phyloP scores from a whole-genome alignment of 2,888 invertebrate species.

The Polylopha cassiicola region DNA sequence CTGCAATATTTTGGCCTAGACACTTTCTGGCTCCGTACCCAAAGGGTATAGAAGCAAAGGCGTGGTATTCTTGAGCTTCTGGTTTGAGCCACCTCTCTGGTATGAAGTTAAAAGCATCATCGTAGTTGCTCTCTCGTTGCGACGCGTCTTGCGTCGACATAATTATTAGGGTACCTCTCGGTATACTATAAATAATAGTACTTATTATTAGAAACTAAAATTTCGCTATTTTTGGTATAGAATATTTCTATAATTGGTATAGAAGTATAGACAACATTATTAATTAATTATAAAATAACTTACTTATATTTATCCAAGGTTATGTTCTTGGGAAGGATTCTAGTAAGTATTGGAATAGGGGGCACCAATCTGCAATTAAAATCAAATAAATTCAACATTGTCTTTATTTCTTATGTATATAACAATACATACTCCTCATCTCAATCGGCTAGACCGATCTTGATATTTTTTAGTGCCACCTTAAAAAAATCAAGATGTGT shows the following conservation, averaged over 20 bases:
- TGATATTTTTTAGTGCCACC: too few relatives aligned
- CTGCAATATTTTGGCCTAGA: slow-evolving; percentile 79
- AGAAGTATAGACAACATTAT: too few relatives aligned
- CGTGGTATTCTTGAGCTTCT: slow-evolving; percentile 59
- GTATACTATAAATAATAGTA: slow-evolving; percentile 54
- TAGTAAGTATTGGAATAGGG: slow-evolving; percentile 79
- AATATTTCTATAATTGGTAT: too few relatives aligned
- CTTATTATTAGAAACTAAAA: too few relatives aligned
- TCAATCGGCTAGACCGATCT: too few relatives aligned
- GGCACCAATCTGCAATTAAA: slow-evolving; percentile 72
- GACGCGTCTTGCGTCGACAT: slow-evolving; percentile 81
- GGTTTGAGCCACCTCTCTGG: slow-evolving; percentile 80
- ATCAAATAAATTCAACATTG: slow-evolving; percentile 1
- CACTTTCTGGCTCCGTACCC: slow-evolving; percentile 80
- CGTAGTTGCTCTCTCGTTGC: slow-evolving; percentile 80
- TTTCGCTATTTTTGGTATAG: too few relatives aligned
- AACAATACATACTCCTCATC: too few relatives aligned
- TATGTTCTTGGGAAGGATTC: slow-evolving; percentile 78
- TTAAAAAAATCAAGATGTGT: too few relatives aligned
- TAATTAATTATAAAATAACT: slow-evolving; percentile 28
- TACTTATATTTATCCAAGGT: slow-evolving; percentile 78
- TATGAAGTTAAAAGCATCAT: slow-evolving; percentile 77
- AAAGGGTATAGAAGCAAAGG: slow-evolving; percentile 80
- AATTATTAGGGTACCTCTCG: slow-evolving; percentile 78
- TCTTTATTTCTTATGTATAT: too few relatives aligned